These are phyloP conservation scores for Clarias magur DNA, from an alignment of 2,113 vertebrate genomes.

Conservation along the genomic window DNA sequence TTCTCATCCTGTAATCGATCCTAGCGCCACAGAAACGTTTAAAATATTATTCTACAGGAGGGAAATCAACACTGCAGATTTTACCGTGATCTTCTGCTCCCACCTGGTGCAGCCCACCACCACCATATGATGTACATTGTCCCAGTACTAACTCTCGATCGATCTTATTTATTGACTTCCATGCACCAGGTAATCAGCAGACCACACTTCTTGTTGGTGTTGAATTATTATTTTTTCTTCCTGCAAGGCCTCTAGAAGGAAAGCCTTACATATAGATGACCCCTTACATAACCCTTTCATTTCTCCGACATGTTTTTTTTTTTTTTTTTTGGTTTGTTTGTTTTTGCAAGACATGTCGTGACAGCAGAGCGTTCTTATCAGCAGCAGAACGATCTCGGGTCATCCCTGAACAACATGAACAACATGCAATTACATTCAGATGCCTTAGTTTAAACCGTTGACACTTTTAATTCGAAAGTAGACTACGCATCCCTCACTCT, in stretches of 20 bases:
- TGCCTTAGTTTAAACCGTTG: conserved; percentile 67
- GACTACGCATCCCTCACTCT: background rate
- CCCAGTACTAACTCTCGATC: conserved; percentile 19
- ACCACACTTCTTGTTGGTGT: conserved; percentile 4
- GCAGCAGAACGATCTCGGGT: conserved; percentile 12
- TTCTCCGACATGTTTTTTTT: conserved; percentile 37
- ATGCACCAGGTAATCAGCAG: conserved; percentile 7
- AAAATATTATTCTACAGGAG: background rate
- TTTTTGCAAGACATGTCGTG: conserved; percentile 36
- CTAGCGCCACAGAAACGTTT: too few species aligned
- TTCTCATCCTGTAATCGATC: conserved; percentile 3
- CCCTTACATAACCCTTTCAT: conserved; percentile 40
- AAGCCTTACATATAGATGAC: conserved; percentile 3
- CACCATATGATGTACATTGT: conserved; percentile 22
- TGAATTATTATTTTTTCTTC: conserved; percentile 30
- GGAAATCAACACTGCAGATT: conserved; percentile 46
- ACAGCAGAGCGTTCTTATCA: conserved; percentile 32
- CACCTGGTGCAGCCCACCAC: conserved; percentile 39
- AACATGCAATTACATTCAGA: background rate
- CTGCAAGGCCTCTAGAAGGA: conserved; percentile 35
- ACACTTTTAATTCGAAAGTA: conserved; percentile 68
- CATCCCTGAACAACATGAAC: background rate
- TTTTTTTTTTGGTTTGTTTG: background rate
- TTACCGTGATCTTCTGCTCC: conserved; percentile 70
- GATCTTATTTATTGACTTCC: background rate